Conservation (phyloP, 1,140 invertebrate genomes). For the Drosophila virilis region DNA sequence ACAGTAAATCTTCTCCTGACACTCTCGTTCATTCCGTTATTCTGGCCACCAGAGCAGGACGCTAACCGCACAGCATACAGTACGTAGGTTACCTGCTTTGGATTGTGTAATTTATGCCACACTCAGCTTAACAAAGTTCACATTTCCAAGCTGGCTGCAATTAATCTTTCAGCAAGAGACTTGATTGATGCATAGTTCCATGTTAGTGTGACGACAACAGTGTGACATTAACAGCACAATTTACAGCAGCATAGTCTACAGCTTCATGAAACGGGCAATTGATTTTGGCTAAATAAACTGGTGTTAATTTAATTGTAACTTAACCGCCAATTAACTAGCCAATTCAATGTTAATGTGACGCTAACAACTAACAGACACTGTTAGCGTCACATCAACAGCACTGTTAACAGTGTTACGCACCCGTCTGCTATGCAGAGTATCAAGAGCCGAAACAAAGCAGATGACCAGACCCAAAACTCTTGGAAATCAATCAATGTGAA, state of each 20-base stretch:
- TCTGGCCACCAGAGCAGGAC: not conserved
- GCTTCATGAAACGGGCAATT: too few relatives aligned
- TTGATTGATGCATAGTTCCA: too few relatives aligned
- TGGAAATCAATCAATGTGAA: slow-evolving; percentile 64
- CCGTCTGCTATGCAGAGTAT: slow-evolving; percentile 13
- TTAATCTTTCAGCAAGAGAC: too few relatives aligned
- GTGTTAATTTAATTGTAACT: too few relatives aligned
- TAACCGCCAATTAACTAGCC: too few relatives aligned
- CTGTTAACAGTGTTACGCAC: not conserved
- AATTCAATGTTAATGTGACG: not conserved
- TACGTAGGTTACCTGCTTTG: not conserved
- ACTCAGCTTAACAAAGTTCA: too few relatives aligned
- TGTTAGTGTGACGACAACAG: not conserved
- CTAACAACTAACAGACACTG: too few relatives aligned
- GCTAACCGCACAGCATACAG: not conserved
- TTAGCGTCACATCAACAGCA: slow-evolving; percentile 21
- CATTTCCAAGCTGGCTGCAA: too few relatives aligned
- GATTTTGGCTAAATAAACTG: too few relatives aligned
- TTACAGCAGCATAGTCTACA: not conserved
- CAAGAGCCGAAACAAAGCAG: slow-evolving; percentile 5
- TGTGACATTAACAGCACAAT: not conserved
- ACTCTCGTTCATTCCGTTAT: too few relatives aligned
- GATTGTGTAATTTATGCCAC: too few relatives aligned
- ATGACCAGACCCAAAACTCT: slow-evolving; percentile 19
- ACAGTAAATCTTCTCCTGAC: too few relatives aligned